A percentile compares a stretch with the other conserved stretches of the same genome.
Evolutionary conservation across 2,113 vertebrate species (phyloP).

Genomic region (Pimephales promelas): DNA sequence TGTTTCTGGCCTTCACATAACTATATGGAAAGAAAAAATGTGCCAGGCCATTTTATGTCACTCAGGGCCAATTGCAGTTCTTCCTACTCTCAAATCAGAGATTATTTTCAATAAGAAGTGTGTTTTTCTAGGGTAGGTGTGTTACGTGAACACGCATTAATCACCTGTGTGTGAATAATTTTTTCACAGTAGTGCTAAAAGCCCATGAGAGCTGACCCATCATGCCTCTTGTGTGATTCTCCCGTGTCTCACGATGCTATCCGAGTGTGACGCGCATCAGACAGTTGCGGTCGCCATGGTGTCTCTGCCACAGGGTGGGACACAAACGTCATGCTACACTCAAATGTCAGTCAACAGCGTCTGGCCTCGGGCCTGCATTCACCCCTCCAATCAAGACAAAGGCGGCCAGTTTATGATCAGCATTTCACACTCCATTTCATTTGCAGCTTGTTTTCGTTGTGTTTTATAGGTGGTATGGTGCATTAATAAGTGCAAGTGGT

Average conservation of each 20-base stretch:
- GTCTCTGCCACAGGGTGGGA: slow-evolving; percentile 63
- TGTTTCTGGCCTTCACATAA: too few species aligned
- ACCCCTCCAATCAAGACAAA: slow-evolving; percentile 66
- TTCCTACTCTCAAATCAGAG: background rate
- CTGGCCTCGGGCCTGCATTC: slow-evolving; percentile 64
- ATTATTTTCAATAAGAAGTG: background rate
- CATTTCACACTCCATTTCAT: slow-evolving; percentile 29
- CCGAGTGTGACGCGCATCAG: slow-evolving; percentile 62
- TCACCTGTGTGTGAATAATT: background rate
- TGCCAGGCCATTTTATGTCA: background rate
- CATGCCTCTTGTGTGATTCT: background rate
- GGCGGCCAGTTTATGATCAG: slow-evolving; percentile 43
- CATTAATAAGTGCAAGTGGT: background rate
- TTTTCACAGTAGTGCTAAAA: slow-evolving; percentile 8
- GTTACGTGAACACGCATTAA: background rate
- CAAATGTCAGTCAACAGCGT: slow-evolving; percentile 70
- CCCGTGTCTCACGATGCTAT: slow-evolving; percentile 38
- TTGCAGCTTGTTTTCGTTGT: background rate
- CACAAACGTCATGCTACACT: slow-evolving; percentile 66
- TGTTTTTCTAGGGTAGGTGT: background rate
- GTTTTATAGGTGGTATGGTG: slow-evolving; percentile 19
- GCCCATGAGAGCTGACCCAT: background rate
- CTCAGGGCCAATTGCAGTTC: background rate
- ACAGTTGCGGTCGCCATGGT: slow-evolving; percentile 64
- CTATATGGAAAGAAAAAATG: too few species aligned